These are phyloP conservation scores for Athalia rosae DNA, from an alignment of 2,888 invertebrate genomes.

Conservation along the genomic window DNA sequence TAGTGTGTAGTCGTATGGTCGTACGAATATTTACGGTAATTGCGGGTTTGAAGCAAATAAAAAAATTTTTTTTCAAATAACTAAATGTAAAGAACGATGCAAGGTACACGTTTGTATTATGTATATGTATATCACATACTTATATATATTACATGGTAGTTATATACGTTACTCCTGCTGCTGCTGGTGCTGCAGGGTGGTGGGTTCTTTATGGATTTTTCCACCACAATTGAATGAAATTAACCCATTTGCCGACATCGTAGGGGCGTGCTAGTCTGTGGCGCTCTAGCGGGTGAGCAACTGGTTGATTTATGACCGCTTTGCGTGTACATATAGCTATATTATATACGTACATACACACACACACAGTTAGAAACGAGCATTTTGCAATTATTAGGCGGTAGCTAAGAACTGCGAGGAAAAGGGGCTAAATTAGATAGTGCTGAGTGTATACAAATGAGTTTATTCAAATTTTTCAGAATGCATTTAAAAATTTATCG, in stretches of 20 bases:
- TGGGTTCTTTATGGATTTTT: conserved; percentile 44
- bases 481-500: conserved; percentile 58
- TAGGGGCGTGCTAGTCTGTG: conserved; percentile 68
- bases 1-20: too few species aligned
- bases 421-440: conserved; percentile 67
- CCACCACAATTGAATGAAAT: conserved; percentile 60
- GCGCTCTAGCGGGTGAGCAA: conserved; percentile 59
- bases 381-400: too few species aligned
- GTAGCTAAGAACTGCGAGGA: conserved; percentile 51
- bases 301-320: conserved; percentile 73
- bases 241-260: conserved; percentile 72
- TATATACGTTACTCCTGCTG: background rate
- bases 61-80: too few species aligned
- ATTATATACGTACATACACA: too few species aligned
- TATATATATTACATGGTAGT: too few species aligned
- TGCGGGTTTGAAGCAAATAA: too few species aligned
- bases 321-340: conserved; percentile 54
- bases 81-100: too few species aligned
- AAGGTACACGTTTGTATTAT: too few species aligned
- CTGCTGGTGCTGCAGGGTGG: conserved; percentile 9
- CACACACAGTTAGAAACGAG: too few species aligned
- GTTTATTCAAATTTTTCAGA: conserved; percentile 71
- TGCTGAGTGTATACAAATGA: conserved; percentile 68
- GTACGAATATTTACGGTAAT: too few species aligned
- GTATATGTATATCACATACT: too few species aligned